Conservation (phyloP, 2,113 vertebrate genomes). For the Chunga burmeisteri region DNA sequence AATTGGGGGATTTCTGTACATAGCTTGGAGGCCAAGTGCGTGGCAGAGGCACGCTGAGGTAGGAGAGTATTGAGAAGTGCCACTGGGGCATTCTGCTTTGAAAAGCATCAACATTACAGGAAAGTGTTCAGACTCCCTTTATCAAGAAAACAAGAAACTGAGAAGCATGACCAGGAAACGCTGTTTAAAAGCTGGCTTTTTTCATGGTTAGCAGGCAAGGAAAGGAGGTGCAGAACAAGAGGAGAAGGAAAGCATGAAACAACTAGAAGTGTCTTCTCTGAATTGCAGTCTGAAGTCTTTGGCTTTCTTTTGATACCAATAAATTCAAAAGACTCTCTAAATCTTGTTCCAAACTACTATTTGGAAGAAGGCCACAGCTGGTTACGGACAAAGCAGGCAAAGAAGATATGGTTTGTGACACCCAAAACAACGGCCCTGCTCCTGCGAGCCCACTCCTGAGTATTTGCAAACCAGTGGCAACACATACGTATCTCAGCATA, state of each 20-base stretch:
- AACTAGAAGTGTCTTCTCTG: not conserved
- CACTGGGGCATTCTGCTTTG: not conserved
- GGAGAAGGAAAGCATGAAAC: not conserved
- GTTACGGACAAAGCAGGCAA: accelerated
- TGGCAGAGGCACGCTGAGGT: not conserved
- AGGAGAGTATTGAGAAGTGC: not conserved
- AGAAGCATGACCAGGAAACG: not conserved
- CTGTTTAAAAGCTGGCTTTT: not conserved
- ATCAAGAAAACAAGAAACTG: not conserved
- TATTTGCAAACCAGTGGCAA: not conserved
- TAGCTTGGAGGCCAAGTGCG: not conserved
- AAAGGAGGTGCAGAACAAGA: not conserved
- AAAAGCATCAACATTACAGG: not conserved
- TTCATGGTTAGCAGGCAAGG: not conserved
- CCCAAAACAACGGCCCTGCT: not conserved
- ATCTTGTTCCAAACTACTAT: not conserved
- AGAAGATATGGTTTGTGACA: not conserved
- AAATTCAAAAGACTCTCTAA: not conserved
- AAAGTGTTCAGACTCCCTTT: not conserved
- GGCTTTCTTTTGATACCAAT: not conserved
- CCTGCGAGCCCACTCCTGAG: not conserved
- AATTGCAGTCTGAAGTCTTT: not conserved
- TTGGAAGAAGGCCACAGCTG: not conserved
- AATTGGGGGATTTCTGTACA: not conserved
- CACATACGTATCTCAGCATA: not conserved